A percentile compares a stretch with the other conserved stretches of the same genome.
Evolutionary conservation across 2,888 invertebrate genomes (phyloP).

Genomic region (Octodonta nipae): DNA sequence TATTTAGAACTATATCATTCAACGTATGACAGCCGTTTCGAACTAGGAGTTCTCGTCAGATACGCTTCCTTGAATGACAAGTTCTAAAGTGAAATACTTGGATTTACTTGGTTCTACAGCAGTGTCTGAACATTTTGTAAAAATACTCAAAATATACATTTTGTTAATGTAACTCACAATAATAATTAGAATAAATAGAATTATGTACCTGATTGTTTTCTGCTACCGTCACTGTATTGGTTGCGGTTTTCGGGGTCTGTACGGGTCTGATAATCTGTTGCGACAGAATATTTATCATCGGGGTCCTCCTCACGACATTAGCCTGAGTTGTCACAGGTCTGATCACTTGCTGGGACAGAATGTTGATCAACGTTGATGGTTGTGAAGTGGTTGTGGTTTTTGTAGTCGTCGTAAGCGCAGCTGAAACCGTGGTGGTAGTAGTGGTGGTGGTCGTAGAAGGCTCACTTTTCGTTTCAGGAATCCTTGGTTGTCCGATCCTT

Average conservation of each 20-base stretch:
- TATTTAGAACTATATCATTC: too few relatives aligned
- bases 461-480: conserved; percentile 26
- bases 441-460: conserved; percentile 13
- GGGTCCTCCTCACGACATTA: conserved; percentile 20
- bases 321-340: not conserved
- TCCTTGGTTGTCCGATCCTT: conserved; percentile 35
- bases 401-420: conserved; percentile 15
- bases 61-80: too few relatives aligned
- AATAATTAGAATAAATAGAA: too few relatives aligned
- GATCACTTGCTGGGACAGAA: conserved; percentile 40
- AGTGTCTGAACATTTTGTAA: too few relatives aligned
- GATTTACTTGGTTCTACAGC: too few relatives aligned
- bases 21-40: too few relatives aligned
- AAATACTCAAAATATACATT: too few relatives aligned
- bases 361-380: conserved; percentile 39
- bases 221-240: conserved; percentile 7
- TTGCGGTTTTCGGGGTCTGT: conserved; percentile 7
- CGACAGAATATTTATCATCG: conserved; percentile 33
- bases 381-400: conserved; percentile 27
- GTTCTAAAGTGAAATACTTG: too few relatives aligned
- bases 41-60: too few relatives aligned
- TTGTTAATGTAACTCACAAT: conserved; percentile 4
- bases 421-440: conserved; percentile 11
- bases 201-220: conserved; percentile 24
- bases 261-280: conserved; percentile 31